Conservation (phyloP, 2,113 vertebrate species). For the Acinonyx jubatus region DNA sequence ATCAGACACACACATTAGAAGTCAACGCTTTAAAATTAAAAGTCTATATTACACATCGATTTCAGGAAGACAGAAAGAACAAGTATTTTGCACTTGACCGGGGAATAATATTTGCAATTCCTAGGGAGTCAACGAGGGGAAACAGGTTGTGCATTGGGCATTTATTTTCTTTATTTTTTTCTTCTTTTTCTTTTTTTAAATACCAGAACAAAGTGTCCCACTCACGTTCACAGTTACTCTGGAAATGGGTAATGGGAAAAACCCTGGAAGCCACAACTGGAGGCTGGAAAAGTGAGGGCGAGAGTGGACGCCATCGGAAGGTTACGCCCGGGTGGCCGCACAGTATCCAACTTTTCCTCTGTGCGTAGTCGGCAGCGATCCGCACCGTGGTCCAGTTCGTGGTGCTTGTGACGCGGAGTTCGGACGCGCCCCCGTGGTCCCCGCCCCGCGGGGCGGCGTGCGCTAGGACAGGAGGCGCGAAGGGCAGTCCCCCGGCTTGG, state of each 20-base stretch:
- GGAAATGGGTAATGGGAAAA: neutral
- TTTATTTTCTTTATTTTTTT: neutral
- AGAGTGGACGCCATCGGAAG: neutral
- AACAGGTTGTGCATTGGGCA: neutral
- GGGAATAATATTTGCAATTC: neutral
- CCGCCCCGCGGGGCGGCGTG: fast-evolving
- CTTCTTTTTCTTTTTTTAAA: neutral
- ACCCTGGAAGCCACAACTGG: neutral
- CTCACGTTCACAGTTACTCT: neutral
- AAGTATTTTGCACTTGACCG: neutral
- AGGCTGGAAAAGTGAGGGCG: neutral
- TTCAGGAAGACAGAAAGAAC: neutral
- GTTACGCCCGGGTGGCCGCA: neutral
- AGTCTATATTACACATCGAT: neutral
- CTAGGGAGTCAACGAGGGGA: neutral
- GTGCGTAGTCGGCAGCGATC: neutral
- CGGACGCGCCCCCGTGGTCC: neutral
- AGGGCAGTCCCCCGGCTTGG: fast-evolving
- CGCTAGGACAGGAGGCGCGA: fast-evolving
- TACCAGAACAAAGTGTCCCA: neutral
- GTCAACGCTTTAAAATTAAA: constrained; percentile 48
- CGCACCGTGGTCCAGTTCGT: neutral
- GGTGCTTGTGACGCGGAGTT: fast-evolving
- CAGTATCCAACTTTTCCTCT: neutral
- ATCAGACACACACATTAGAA: neutral